Conservation (phyloP, 2,797 vertebrate genomes). For the Lates japonicus region DNA sequence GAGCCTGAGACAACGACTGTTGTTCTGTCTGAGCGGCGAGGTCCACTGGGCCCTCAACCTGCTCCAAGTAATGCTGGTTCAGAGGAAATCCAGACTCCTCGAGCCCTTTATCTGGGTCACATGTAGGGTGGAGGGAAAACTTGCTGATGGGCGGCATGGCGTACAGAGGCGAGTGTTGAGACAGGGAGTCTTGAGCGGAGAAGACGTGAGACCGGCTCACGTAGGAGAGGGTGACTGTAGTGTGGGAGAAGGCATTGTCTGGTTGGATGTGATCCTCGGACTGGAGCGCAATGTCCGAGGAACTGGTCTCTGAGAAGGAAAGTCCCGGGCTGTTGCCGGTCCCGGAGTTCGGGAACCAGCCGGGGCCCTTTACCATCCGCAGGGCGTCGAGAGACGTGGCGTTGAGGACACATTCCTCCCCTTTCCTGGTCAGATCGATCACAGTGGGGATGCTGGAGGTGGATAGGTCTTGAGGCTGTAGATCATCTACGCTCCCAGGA, state of each 20-base stretch:
- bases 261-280: conserved; percentile 82
- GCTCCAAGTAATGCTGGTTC: conserved; percentile 77
- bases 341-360: conserved; percentile 78
- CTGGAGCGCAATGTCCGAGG: conserved; percentile 64
- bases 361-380: conserved; percentile 70
- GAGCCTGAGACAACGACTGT: conserved; percentile 68
- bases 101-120: conserved; percentile 69
- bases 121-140: conserved; percentile 75
- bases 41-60: conserved; percentile 68
- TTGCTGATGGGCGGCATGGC: conserved; percentile 77
- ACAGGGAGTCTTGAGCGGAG: conserved; percentile 72
- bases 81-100: conserved; percentile 62
- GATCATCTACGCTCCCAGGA: conserved; percentile 79
- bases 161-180: conserved; percentile 73
- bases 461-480: conserved; percentile 86
- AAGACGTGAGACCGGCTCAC: conserved; percentile 87
- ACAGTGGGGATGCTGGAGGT: conserved; percentile 74
- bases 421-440: conserved; percentile 79
- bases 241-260: conserved; percentile 86
- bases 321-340: conserved; percentile 60
- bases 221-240: conserved; percentile 89
- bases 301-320: conserved; percentile 69
- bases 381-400: conserved; percentile 72
- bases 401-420: conserved; percentile 76
- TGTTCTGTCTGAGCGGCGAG: conserved; percentile 68